A percentile compares a stretch with the other conserved stretches of the same genome.
Conservation (phyloP, 2,888 invertebrate species). For the Drosophila quinaria region DNA sequence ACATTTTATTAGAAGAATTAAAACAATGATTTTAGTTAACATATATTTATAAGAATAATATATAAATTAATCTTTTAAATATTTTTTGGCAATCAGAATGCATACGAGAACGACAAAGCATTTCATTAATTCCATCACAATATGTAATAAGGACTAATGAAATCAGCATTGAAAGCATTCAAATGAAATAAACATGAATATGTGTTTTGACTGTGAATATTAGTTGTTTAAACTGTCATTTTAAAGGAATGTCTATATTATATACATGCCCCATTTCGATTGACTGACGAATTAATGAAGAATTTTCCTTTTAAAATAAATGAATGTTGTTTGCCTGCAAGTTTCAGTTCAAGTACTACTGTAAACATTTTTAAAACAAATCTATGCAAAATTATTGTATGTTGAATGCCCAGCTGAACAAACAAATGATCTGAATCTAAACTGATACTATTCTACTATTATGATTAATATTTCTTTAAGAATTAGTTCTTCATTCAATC, state of each 20-base stretch:
- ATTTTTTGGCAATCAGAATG: too few species aligned
- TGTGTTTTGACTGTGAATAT: not conserved
- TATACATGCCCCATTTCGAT: not conserved
- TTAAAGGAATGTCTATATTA: not conserved
- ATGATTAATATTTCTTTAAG: conserved; percentile 17
- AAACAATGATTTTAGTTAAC: too few species aligned
- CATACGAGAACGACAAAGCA: too few species aligned
- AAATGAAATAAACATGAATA: too few species aligned
- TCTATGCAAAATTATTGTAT: conserved; percentile 10
- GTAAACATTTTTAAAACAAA: conserved; percentile 6
- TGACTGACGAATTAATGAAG: not conserved
- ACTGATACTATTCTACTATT: not conserved
- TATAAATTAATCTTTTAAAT: too few species aligned
- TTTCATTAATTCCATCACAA: too few species aligned
- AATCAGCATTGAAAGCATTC: too few species aligned
- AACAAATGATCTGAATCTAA: not conserved
- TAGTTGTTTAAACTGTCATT: not conserved
- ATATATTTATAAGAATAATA: too few species aligned
- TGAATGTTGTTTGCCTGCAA: conserved; percentile 14
- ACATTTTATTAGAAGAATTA: too few species aligned
- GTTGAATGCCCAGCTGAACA: conserved; percentile 19
- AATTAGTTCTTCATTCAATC: conserved; percentile 8
- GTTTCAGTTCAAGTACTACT: conserved; percentile 15
- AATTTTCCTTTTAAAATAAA: not conserved
- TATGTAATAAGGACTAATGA: not conserved